These are phyloP conservation scores for Entomobrya multifasciata DNA, from an alignment of 2,888 invertebrate genomes.

Conservation along the genomic window DNA sequence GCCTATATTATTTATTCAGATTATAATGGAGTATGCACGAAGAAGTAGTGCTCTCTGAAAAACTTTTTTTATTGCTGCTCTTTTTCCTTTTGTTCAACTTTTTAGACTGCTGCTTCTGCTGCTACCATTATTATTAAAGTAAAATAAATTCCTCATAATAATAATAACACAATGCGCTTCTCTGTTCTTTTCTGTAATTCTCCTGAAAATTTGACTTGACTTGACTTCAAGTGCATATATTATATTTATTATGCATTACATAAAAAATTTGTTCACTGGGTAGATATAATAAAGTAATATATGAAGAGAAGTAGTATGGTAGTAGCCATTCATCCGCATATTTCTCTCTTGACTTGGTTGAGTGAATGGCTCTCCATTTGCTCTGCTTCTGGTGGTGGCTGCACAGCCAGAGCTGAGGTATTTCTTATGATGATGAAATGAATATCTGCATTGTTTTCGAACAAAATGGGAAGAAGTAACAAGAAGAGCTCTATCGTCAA, in stretches of 20 bases:
- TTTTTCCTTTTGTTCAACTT: slow-evolving; percentile 7
- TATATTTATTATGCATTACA: neutral
- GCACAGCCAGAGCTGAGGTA: neutral
- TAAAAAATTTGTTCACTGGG: no score
- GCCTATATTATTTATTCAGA: neutral
- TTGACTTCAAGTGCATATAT: no score
- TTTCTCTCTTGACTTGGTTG: no score
- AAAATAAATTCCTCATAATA: neutral
- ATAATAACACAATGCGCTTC: neutral
- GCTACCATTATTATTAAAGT: neutral
- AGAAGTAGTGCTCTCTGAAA: no score
- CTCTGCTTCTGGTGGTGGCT: neutral
- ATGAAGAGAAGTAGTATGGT: no score
- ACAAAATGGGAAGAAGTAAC: slow-evolving; percentile 6
- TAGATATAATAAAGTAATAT: no score
- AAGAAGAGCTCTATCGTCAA: neutral
- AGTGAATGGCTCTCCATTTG: neutral
- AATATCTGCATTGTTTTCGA: slow-evolving; percentile 39
- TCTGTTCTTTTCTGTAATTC: neutral
- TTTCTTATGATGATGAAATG: slow-evolving; percentile 32
- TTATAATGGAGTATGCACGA: neutral
- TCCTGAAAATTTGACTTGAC: no score
- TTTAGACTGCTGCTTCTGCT: neutral
- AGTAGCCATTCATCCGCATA: slow-evolving; percentile 3
- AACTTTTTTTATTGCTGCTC: slow-evolving; percentile 29